Evolutionary conservation across 2,888 invertebrate species (phyloP).

Genomic region (Stenchaetothrips biformis): DNA sequence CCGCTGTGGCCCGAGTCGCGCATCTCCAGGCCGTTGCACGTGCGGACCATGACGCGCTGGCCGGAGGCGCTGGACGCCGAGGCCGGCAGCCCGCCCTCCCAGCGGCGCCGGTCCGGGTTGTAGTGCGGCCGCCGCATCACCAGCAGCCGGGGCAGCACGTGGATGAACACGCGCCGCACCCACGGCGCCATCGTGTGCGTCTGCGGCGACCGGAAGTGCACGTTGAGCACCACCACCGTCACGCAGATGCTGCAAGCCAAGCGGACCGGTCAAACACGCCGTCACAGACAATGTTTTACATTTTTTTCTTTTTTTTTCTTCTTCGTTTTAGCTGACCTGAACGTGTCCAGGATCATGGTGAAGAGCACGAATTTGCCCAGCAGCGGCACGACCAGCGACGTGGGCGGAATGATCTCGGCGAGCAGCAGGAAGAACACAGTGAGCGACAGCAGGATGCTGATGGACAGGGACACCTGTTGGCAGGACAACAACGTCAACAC

Average conservation of each 20-base stretch:
- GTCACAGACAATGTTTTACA: no score
- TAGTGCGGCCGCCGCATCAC: constrained; percentile 80
- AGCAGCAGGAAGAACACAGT: constrained; percentile 94
- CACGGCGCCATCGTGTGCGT: constrained; percentile 97
- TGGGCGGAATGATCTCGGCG: constrained; percentile 84
- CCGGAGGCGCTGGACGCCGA: neutral
- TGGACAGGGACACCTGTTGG: constrained; percentile 81
- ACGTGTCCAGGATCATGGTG: constrained; percentile 92
- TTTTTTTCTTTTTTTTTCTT: no score
- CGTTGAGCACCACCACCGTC: constrained; percentile 93
- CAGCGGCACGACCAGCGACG: constrained; percentile 86
- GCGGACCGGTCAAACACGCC: neutral
- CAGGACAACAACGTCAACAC: neutral
- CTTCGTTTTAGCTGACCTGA: constrained; percentile 59
- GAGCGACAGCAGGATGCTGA: constrained; percentile 88
- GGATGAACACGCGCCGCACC: constrained; percentile 93
- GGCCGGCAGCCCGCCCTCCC: constrained; percentile 12
- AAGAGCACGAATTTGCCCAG: constrained; percentile 92
- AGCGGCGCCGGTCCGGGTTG: constrained; percentile 46
- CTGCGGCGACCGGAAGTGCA: constrained; percentile 96
- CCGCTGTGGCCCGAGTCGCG: constrained; percentile 51
- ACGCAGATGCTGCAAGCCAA: constrained; percentile 72
- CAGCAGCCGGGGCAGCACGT: constrained; percentile 87
- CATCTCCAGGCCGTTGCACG: constrained; percentile 71
- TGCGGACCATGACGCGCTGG: constrained; percentile 67